Percentiles rank a stretch among this genome's conserved stretches.
phyloP scores from a whole-genome alignment of 2,888 invertebrate genomes.

The Drosophila sordidapex region DNA sequence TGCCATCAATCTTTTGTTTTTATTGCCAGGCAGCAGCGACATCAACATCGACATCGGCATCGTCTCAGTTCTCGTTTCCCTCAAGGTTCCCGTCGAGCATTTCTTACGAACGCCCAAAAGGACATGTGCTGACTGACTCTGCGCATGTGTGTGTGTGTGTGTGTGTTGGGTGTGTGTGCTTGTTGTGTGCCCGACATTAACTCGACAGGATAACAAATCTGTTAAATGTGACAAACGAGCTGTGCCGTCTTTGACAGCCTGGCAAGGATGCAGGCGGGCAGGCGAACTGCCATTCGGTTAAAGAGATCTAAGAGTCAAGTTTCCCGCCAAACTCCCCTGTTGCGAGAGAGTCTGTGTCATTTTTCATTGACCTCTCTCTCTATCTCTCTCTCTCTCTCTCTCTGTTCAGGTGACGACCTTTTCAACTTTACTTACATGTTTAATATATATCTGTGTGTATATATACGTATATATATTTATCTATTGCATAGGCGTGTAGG shows the following conservation, averaged over 20 bases:
- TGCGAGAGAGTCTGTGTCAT: constrained; percentile 43
- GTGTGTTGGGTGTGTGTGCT: constrained; percentile 39
- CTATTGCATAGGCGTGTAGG: constrained; percentile 58
- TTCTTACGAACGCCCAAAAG: constrained; percentile 65
- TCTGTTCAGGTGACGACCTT: constrained; percentile 33
- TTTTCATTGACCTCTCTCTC: constrained; percentile 71
- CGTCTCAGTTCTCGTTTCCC: constrained; percentile 13
- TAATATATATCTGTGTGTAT: background rate
- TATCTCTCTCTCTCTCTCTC: constrained; percentile 20
- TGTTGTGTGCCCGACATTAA: constrained; percentile 82
- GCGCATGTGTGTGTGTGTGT: constrained; percentile 46
- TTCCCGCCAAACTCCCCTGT: constrained; percentile 42
- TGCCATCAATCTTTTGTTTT: constrained; percentile 82
- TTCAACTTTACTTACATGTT: background rate
- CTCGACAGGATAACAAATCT: constrained; percentile 85
- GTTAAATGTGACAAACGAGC: constrained; percentile 84
- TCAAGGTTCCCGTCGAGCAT: constrained; percentile 64
- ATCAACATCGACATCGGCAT: constrained; percentile 23
- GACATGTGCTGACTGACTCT: constrained; percentile 38
- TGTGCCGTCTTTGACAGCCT: constrained; percentile 71
- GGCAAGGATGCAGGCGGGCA: constrained; percentile 45
- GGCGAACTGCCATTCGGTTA: constrained; percentile 12
- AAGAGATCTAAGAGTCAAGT: constrained; percentile 67
- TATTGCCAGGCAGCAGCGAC: constrained; percentile 66
- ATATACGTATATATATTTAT: background rate